Evolutionary conservation across 2,797 vertebrate species (phyloP).

Genomic region (Poeciliopsis gracilis): DNA sequence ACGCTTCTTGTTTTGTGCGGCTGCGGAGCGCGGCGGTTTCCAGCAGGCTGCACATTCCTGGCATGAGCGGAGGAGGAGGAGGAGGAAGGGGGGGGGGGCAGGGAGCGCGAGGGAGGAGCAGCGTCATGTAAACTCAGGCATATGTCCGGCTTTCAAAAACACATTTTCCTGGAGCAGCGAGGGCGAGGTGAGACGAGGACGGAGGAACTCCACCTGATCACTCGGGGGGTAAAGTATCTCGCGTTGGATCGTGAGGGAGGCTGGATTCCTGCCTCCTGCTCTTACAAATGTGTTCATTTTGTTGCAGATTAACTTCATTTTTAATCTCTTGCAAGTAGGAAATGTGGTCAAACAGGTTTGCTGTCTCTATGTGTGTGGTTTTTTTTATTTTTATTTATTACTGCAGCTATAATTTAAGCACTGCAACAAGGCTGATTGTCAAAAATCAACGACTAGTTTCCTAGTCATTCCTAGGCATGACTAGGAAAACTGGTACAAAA

Average conservation of each 20-base stretch:
- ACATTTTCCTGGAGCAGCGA: slow-evolving; percentile 21
- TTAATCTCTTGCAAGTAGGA: neutral
- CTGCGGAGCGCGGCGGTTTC: neutral
- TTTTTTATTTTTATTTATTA: neutral
- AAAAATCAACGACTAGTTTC: neutral
- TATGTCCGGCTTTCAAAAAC: slow-evolving; percentile 27
- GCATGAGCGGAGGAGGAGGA: slow-evolving; percentile 13
- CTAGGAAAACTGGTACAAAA: no score
- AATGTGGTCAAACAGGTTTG: neutral
- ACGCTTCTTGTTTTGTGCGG: neutral
- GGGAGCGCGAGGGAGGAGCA: slow-evolving; percentile 58
- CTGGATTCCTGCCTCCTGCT: neutral
- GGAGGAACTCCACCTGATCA: slow-evolving; percentile 8
- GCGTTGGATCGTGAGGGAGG: slow-evolving; percentile 5
- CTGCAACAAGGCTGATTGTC: neutral
- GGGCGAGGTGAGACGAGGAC: slow-evolving; percentile 47
- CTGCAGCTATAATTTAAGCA: neutral
- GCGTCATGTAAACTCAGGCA: slow-evolving; percentile 23
- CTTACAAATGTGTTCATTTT: neutral
- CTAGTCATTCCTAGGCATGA: no score
- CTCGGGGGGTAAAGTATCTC: slow-evolving; percentile 62
- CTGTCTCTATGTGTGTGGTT: neutral
- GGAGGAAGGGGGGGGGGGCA: slow-evolving; percentile 16
- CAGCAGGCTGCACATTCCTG: slow-evolving; percentile 44
- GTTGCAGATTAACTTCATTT: neutral